Percentiles rank a stretch among this genome's conserved stretches.
phyloP scores from a whole-genome alignment of 2,888 invertebrate species.

The Torymus texanus region DNA sequence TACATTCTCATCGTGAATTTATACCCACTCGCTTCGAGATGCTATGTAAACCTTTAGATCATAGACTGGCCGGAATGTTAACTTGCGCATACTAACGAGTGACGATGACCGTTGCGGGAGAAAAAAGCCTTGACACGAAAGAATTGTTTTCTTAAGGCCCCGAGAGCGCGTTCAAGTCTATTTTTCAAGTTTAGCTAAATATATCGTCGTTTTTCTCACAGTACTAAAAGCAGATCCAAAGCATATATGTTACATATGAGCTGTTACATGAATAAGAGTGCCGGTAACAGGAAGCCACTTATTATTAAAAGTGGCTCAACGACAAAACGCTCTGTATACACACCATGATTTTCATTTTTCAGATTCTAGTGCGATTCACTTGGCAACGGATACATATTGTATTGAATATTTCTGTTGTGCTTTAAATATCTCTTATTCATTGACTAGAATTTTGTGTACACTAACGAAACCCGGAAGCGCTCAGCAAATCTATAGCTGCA shows the following conservation, averaged over 20 bases:
- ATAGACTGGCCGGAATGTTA: background rate
- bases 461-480: too few species aligned
- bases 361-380: too few species aligned
- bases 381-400: too few species aligned
- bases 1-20: background rate
- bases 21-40: constrained; percentile 5
- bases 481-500: too few species aligned
- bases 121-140: constrained; percentile 42
- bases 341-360: too few species aligned
- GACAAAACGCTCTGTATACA: too few species aligned
- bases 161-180: background rate
- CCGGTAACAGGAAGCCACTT: too few species aligned
- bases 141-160: constrained; percentile 27
- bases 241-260: background rate
- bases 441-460: too few species aligned
- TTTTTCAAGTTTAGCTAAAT: constrained; percentile 38
- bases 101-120: background rate
- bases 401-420: too few species aligned
- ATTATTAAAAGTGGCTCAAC: too few species aligned
- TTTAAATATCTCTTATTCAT: too few species aligned
- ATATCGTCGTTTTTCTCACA: constrained; percentile 28
- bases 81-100: constrained; percentile 6
- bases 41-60: constrained; percentile 17
- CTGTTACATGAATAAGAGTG: background rate
- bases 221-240: constrained; percentile 2